Conservation (phyloP, 2,888 invertebrate species). For the Oeneis ivallda region DNA sequence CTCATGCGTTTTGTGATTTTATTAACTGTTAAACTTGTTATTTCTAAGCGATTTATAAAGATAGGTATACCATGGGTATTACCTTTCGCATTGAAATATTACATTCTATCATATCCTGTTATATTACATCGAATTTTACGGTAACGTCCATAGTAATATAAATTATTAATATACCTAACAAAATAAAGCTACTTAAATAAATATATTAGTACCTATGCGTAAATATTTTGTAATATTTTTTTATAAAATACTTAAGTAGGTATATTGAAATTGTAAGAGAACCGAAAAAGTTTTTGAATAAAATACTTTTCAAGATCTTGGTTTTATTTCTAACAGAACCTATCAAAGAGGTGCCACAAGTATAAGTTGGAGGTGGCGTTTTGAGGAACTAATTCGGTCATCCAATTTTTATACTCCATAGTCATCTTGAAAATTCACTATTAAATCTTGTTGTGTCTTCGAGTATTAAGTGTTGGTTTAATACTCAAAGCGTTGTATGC, state of each 20-base stretch:
- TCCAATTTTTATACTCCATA: too few relatives aligned
- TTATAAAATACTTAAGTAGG: too few relatives aligned
- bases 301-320: constrained; percentile 28
- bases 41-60: constrained; percentile 27
- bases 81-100: constrained; percentile 17
- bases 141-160: constrained; percentile 53
- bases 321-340: constrained; percentile 28
- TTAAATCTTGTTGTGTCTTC: too few relatives aligned
- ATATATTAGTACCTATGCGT: constrained; percentile 41
- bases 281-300: constrained; percentile 42
- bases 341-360: not conserved
- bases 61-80: constrained; percentile 5
- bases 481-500: too few relatives aligned
- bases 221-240: constrained; percentile 54
- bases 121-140: constrained; percentile 43
- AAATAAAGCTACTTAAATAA: constrained; percentile 41
- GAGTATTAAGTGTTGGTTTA: too few relatives aligned
- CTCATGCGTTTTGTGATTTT: constrained; percentile 72
- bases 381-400: too few relatives aligned
- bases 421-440: too few relatives aligned
- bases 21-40: constrained; percentile 27
- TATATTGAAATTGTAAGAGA: constrained; percentile 38
- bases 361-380: too few relatives aligned
- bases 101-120: constrained; percentile 20
- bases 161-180: constrained; percentile 29